Evolutionary conservation across 2,888 invertebrate genomes (phyloP), one percentile per base, ranked within the genome.

Genomic region (Hybos culiciformis): DNA sequence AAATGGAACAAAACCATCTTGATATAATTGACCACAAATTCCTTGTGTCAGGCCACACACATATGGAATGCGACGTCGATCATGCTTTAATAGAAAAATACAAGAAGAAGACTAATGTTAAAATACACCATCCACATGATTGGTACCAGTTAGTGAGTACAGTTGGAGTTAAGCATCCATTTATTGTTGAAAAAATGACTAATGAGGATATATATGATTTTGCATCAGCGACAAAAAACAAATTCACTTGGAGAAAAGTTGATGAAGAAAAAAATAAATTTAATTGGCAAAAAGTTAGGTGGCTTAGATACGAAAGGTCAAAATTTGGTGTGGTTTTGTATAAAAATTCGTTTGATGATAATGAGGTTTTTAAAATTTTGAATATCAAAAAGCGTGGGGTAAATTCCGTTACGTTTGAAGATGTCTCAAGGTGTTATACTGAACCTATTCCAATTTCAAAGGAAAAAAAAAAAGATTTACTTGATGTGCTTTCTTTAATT

Each of bases 21-120:
- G 21, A 43, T 39, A 23, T 9, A 15, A 44, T 41, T 41, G 34
- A 41, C 24, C 43, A 42, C 36, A 33, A 42, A 39, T 34, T 36
- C 20, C n/a, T 36, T 3, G 36, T 20, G 8, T 20, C 36, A 12
- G 20, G 36, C 20, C 36, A 36, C n/a, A 36, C 20, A 20, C 36
- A 36, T 7, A 19, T 36, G 36, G 36, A 19, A 20, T 36, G 36
- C 7, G 20, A 36, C 12, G 12, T 11, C 12, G 20, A 36, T 36
- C 20, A 34, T 19, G 17, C 34, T 8, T 4, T 17, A 12, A 34
- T 34, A 5, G 34, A 34, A 19, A 34, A 18, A 19, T 19, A 34
- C 12, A 34, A 34, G 5, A 19, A 19, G 9, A 34, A 17, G 18
- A 34, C 34, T 12, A 34, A 18, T 18, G 12, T 34, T 6, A 34